phyloP scores from a whole-genome alignment of 2,888 invertebrate species.

The Dasysyrphus albostriatus region DNA sequence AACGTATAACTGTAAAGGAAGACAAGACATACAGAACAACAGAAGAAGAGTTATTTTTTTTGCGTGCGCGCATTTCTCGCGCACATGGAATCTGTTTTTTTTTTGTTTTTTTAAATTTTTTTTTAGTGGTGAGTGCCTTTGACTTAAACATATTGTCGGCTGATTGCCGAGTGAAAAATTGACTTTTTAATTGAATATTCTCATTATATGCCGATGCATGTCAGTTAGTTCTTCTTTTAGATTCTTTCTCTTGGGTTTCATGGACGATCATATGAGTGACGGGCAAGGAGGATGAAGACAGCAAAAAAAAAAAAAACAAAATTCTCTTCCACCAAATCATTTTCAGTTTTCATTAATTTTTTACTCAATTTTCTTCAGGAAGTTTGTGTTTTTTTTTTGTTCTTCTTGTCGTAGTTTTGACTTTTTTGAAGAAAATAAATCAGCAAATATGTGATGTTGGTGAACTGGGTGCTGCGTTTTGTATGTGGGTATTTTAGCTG shows the following conservation, averaged over 20 bases:
- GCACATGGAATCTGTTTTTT: constrained; percentile 4
- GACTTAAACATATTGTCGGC: constrained; percentile 71
- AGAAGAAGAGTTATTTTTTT: constrained; percentile 17
- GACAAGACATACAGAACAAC: constrained; percentile 52
- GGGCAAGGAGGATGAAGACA: background rate
- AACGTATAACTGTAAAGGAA: constrained; percentile 70
- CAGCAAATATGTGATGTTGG: background rate
- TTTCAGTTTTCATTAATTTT: constrained; percentile 71
- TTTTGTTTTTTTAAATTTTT: background rate
- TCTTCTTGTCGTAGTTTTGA: constrained; percentile 6
- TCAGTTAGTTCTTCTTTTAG: constrained; percentile 46
- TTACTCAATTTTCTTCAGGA: constrained; percentile 34
- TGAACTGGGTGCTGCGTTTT: constrained; percentile 3
- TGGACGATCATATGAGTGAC: constrained; percentile 18
- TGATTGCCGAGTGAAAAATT: constrained; percentile 76
- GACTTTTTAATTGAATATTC: constrained; percentile 76
- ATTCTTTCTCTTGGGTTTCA: constrained; percentile 29
- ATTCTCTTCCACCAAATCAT: constrained; percentile 52
- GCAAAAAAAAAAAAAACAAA: constrained; percentile 5
- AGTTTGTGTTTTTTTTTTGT: constrained; percentile 9
- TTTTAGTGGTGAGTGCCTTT: constrained; percentile 63
- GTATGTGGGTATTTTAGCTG: constrained; percentile 30
- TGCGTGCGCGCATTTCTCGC: constrained; percentile 20
- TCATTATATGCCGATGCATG: constrained; percentile 66
- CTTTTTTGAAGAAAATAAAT: background rate